Base-by-base conservation (phyloP, 2,797 vertebrate genomes). In the Hoplostethus mediterraneus region DNA sequence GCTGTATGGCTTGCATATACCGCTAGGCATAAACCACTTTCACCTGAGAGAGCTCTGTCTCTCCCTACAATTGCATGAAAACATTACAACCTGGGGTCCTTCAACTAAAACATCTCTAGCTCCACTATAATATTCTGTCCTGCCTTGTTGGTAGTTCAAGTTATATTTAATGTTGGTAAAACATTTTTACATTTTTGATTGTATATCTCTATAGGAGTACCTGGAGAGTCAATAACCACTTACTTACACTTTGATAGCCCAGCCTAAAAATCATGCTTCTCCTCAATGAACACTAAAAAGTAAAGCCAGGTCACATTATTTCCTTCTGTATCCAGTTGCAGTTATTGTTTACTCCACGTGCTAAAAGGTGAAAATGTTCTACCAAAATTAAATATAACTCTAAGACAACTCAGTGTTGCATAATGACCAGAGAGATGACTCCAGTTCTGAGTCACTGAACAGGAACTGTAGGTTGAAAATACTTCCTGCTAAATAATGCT, bases 1-100 rank as follows among this genome's bases (percentile, higher is more conserved):
- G 66, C 74, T 71, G 68, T 44, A 66, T 71, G 62, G 78, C 66
- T 57, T 30, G 63, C 71, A 57, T 74, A 60, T 73, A 81, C 78
- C 61, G 72, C 74, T 79, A 71, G 68, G 58, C 52, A 53, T 57
- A 73, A 57, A 67, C 33, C 67, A 67, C 31, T 66, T 59, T 75
- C 73, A 69, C 75, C 68, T 67, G 13, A 49, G 44, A 13, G 60
- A 63, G 60, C 65, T 10, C 1, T 17, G 48, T 42, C 49, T 72
- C 48, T 63, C 51, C 10, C 21, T 36, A 49, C 70, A 70, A 72
- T 70, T 56, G 65, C 55, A 67, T 70, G 67, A 45, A 71, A 62
- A 68, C 44, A 14, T 36, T 13, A 13, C 21, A 33, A 40, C 57
- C 68, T 62, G 14, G 25, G 61, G 79, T 78, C 74, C 71, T 77